A percentile compares a stretch with the other conserved stretches of the same genome.
These are phyloP conservation scores for Sinodicranocentrus sp. DNA, from an alignment of 2,888 invertebrate species.

Conservation along the genomic window DNA sequence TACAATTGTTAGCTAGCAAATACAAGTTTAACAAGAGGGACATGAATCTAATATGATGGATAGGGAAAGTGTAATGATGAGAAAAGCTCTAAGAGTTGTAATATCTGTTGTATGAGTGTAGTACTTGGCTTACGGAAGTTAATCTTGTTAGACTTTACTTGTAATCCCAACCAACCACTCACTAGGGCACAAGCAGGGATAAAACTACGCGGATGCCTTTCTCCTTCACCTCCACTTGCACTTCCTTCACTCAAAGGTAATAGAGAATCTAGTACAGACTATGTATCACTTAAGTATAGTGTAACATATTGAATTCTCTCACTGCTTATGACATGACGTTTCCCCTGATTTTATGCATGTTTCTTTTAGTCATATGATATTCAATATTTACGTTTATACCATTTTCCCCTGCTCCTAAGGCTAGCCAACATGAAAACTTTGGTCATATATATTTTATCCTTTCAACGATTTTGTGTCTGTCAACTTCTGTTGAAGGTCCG, in stretches of 20 bases:
- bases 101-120: neutral
- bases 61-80: neutral
- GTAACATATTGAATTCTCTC: neutral
- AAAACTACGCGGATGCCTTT: conserved; percentile 14
- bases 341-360: too few relatives aligned
- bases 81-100: neutral
- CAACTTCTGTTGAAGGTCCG: too few relatives aligned
- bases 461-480: too few relatives aligned
- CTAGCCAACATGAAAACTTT: too few relatives aligned
- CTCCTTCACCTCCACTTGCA: conserved; percentile 1
- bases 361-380: too few relatives aligned
- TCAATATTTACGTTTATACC: too few relatives aligned
- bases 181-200: conserved; percentile 35
- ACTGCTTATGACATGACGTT: too few relatives aligned
- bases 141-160: conserved; percentile 71
- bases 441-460: too few relatives aligned
- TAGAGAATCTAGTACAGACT: neutral
- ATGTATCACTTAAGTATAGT: neutral
- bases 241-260: neutral
- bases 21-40: too few relatives aligned
- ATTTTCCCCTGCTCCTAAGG: too few relatives aligned
- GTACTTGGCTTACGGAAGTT: conserved; percentile 59
- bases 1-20: too few relatives aligned
- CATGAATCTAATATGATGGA: conserved; percentile 4
- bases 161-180: conserved; percentile 63